phyloP scores from a whole-genome alignment of 1,140 invertebrate genomes.

The Dreissena rostriformis region DNA sequence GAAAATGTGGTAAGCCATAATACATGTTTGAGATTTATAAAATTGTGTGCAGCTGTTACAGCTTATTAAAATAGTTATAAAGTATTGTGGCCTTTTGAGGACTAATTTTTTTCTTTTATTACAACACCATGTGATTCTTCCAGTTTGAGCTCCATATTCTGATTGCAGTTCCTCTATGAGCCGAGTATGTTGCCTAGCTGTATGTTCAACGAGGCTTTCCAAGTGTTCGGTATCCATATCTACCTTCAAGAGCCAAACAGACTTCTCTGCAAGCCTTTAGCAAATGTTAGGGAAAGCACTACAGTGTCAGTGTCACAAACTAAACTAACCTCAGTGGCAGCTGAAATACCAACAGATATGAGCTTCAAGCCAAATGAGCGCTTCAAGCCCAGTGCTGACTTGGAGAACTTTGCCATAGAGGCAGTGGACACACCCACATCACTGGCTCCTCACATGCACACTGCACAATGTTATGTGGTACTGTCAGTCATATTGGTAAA shows the following conservation, averaged over 20 bases:
- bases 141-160: neutral
- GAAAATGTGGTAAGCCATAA: no score
- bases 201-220: slow-evolving; percentile 45
- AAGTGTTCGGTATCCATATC: slow-evolving; percentile 53
- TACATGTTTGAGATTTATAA: no score
- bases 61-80: no score
- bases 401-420: slow-evolving; percentile 43
- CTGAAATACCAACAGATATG: neutral
- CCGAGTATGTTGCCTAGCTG: slow-evolving; percentile 43
- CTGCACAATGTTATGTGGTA: no score
- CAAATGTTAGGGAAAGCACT: slow-evolving; percentile 21
- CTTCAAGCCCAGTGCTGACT: neutral
- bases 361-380: neutral
- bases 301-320: slow-evolving; percentile 30
- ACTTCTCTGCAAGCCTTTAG: slow-evolving; percentile 25
- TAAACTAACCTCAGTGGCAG: neutral
- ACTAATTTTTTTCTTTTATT: no score
- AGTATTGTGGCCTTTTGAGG: no score
- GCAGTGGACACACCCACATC: slow-evolving; percentile 13
- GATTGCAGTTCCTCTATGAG: slow-evolving; percentile 51
- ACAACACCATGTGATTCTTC: no score
- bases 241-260: slow-evolving; percentile 35
- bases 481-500: no score
- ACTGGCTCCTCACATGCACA: no score
- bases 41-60: no score